Evolutionary conservation across 1,140 invertebrate species (phyloP), one percentile per base, ranked within the genome.

Genomic region (Venustaconcha ellipsiformis): DNA sequence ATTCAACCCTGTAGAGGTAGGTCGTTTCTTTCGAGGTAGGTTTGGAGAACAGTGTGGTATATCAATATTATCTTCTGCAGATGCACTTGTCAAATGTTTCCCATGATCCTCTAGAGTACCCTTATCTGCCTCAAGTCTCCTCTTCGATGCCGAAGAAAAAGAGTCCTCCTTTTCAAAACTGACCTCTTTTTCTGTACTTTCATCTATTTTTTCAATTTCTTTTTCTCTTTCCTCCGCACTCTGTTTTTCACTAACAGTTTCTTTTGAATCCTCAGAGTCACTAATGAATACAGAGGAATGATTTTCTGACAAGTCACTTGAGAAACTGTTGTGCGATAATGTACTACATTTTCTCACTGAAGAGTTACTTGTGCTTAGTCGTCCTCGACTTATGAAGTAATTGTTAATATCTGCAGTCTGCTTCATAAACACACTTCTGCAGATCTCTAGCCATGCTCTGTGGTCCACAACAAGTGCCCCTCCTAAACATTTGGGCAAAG

Each of bases 401-500:
- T 78, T 72, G 70, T 83, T 74, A 73, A 85, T 79, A 66, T 80
- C 78, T 17, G 80, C 74, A 57, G 77, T 79, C 74, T 85, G 80
- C 65, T 83, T 82, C 15, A 74, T 76, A n/a, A 80, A 70, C 18
- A 87, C 80, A 92, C 91, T 92, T 92, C 92, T 88, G 90, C 95
- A 96, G 82, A 94, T 92, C 72, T 93, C 88, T 73, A 96, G 92
- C 97, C 97, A 99, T 85, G 93, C 93, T 86, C 93, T 92, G 94
- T 99, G 97, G 91, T 97, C 94, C 74, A 96, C 92, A 81, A 93
- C 92, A 84, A 96, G 93, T 75, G 92, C 93, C 76, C 97, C 97
- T 79, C 97, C 97, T 74, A 99, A 92, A 83, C 95, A 93, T 78
- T 91, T 90, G 71, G 97, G 97, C 84, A 99, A 92, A 84, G 95